Evolutionary conservation across 2,797 vertebrate species (phyloP), one percentile per base, ranked within the genome.

Genomic region (Pangasius larnaudii): DNA sequence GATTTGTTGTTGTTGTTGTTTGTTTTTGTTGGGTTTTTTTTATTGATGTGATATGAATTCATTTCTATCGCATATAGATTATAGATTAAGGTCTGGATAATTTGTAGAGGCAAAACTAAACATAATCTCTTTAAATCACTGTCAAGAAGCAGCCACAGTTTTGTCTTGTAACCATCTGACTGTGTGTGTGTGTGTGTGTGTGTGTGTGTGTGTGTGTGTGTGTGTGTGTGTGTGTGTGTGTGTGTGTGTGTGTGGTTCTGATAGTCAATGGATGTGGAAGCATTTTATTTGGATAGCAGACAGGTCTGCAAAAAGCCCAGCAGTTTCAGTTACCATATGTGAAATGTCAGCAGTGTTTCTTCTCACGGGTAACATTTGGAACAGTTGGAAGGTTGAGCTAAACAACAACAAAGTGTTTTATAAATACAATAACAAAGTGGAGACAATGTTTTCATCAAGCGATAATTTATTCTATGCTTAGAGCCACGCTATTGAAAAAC

Each of bases 241-340:
- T 65, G 63, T 65, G 63, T 65, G 63, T 30, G 63, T 65, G 63
- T 69, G 67, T 69, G 33, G 30, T 2, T 79, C 5, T 69, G 30
- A n/a, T 39, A 30, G 58, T 53, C 74, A 36, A 9, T 63, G 14
- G 59, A 46, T 85, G 49, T 91, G 87, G 72, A 90, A 87, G 78
- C 86, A 53, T 90, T 90, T 87, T 87, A 88, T 89, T 83, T 87
- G 69, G 42, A 85, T 56, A 85, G 33, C 59, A 69, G 51, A 86
- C 85, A 82, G 46, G 69, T 81, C 63, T 83, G 86, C 56, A 85
- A 89, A 84, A 89, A 85, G 67, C 75, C 75, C 33, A 87, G 69
- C 67, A 82, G 30, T 49, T 42, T 87, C 78, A 83, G 46, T 85
- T 89, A 59, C 74, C 59, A 80, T 80, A 56, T 80, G 77, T 80